Base-by-base conservation (phyloP, 2,113 vertebrate genomes). In the Monopterus albus region DNA sequence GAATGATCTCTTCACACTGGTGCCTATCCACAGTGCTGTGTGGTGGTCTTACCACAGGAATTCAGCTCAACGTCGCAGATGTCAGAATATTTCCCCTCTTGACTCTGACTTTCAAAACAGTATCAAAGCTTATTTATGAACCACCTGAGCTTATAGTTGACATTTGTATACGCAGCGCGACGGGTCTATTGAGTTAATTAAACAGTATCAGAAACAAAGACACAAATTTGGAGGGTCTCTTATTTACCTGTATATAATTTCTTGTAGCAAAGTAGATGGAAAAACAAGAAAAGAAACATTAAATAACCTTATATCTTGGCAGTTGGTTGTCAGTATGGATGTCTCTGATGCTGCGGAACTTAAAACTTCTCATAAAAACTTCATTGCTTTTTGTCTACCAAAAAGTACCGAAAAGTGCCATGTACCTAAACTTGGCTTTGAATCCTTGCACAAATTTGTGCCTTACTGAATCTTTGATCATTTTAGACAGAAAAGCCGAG, bases 31-130 rank as follows among this genome's bases (percentile, higher is more conserved):
- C 36, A 6, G 20, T 39, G 64, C 46, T 17, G 20, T 69, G 58
- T 42, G 65, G 58, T 79, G 74, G 75, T 33, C 46, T 82, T 28
- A 69, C 86, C 77, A 84, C 81, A 84, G 69, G 76, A 87, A 84
- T 66, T 75, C 57, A 3, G 33, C 15, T 55, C 43, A n/a, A 50
- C 62, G 57, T 39, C 35, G 11, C 33, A 40, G 36, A 63, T 46
- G 51, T 25, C 50, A 20, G 42, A 59, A 20, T 13, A 56, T 69
- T 77, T 78, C 73, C 75, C 42, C 35, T 52, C 26, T 28, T 43
- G 10, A 63, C 36, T 65, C 4, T 53, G 25, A 49, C 62, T 66
- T 66, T 66, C 51, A 38, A 11, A 58, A 75, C 31, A 13, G n/a
- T 28, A 45, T 31, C 38, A 28, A 35, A 31, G 23, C 53, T 36